phyloP scores from a whole-genome alignment of 2,113 vertebrate species.

The Otus sunia region DNA sequence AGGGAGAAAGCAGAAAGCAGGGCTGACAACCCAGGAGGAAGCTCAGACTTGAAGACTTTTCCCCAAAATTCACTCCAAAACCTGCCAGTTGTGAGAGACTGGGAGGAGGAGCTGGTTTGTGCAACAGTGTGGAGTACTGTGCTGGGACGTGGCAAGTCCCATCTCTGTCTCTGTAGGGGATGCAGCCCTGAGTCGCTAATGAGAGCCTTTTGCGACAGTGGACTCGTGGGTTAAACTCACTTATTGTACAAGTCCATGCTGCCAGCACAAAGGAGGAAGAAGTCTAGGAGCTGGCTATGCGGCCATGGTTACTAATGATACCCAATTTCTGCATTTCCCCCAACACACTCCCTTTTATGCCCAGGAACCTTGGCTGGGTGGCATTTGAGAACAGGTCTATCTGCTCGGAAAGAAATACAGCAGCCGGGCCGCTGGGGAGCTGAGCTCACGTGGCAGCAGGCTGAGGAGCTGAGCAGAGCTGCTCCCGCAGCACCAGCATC shows the following conservation, averaged over 20 bases:
- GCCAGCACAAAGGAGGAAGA: neutral
- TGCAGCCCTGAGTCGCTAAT: neutral
- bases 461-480: neutral
- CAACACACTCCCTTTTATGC: rapidly evolving
- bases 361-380: neutral
- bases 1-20: neutral
- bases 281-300: neutral
- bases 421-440: neutral
- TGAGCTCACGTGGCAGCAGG: rapidly evolving
- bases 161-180: neutral
- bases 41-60: neutral
- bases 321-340: neutral
- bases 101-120: neutral
- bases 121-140: neutral
- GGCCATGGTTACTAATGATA: rapidly evolving
- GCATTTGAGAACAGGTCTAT: neutral
- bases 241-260: rapidly evolving
- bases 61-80: neutral
- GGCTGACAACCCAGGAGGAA: neutral
- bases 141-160: rapidly evolving
- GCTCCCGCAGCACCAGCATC: neutral
- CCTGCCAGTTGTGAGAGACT: neutral
- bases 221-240: neutral
- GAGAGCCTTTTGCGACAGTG: neutral
- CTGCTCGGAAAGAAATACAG: neutral